phyloP scores from a whole-genome alignment of 2,113 vertebrate species.

The Mobula birostris region DNA sequence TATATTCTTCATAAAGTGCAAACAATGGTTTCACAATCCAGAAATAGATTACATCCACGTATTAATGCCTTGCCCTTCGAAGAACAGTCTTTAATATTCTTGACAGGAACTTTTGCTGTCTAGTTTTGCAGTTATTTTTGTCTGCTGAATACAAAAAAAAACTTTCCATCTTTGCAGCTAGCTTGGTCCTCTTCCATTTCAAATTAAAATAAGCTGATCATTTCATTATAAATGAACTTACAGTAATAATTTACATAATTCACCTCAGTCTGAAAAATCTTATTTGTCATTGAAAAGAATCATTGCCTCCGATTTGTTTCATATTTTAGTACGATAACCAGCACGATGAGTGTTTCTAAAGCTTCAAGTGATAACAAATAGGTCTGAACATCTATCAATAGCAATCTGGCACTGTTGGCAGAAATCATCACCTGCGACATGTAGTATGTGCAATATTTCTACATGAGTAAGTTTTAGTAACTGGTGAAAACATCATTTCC shows the following conservation, averaged over 20 bases:
- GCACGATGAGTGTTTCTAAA: not conserved
- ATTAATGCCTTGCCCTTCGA: not conserved
- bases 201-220: not conserved
- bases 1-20: conserved; percentile 1
- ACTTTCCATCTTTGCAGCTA: not conserved
- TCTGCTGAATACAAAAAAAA: too few relatives aligned
- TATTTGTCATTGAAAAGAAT: not conserved
- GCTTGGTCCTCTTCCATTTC: not conserved
- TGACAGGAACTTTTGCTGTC: not conserved
- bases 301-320: not conserved
- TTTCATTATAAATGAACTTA: not conserved
- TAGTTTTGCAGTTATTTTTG: not conserved
- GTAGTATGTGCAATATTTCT: not conserved
- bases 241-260: not conserved
- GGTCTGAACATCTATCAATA: not conserved
- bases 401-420: not conserved
- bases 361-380: not conserved
- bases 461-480: not conserved
- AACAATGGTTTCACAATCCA: not conserved
- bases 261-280: not conserved
- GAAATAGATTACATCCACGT: not conserved
- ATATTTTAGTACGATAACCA: not conserved
- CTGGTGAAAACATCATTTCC: not conserved
- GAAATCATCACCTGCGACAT: not conserved
- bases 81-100: not conserved